A percentile compares a stretch with the other conserved stretches of the same genome.
Conservation (phyloP, 1,140 invertebrate genomes). For the Bombus pyrosoma region DNA sequence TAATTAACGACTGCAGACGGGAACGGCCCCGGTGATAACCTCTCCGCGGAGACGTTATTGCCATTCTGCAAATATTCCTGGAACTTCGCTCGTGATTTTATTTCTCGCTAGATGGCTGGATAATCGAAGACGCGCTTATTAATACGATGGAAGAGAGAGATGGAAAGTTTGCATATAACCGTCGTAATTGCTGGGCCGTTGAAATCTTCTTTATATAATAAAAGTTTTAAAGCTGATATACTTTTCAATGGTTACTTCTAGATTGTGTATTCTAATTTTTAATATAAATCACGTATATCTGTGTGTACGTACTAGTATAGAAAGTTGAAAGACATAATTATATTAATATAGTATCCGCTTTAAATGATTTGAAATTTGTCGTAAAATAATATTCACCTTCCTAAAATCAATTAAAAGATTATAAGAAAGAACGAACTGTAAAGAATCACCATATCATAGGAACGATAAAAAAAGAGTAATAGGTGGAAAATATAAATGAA, state of each 20-base stretch:
- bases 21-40: constrained; percentile 32
- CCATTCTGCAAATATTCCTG: constrained; percentile 3
- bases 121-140: neutral
- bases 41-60: constrained; percentile 25
- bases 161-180: neutral
- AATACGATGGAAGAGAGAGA: neutral
- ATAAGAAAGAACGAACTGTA: too few relatives aligned
- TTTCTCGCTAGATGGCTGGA: neutral
- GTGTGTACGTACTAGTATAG: too few relatives aligned
- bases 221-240: neutral
- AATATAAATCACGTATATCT: too few relatives aligned
- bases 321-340: too few relatives aligned
- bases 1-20: constrained; percentile 60
- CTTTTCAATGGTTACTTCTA: neutral
- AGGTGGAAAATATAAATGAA: too few relatives aligned
- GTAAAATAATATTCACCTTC: too few relatives aligned
- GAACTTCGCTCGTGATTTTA: constrained; percentile 19
- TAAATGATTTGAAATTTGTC: too few relatives aligned
- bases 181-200: neutral
- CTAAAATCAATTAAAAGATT: too few relatives aligned
- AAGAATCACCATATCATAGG: too few relatives aligned
- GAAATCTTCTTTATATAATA: neutral
- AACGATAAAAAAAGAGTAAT: too few relatives aligned
- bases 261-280: too few relatives aligned
- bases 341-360: too few relatives aligned